Conservation (phyloP, 2,113 vertebrate genomes). For the Hirundichthys speculiger region DNA sequence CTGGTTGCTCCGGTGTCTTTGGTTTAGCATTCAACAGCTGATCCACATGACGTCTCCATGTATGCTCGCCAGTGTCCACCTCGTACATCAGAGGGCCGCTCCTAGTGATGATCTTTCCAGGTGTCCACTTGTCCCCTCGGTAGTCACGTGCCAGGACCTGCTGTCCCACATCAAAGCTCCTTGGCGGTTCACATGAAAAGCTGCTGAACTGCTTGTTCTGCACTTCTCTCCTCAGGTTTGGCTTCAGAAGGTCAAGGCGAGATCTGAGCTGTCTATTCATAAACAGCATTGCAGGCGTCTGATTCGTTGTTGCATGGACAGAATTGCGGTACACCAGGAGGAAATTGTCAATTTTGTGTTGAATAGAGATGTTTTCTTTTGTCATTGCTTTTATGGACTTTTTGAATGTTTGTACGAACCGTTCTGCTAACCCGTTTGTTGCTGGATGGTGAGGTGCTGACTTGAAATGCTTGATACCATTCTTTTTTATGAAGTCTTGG, state of each 20-base stretch:
- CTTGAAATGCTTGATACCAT: not conserved
- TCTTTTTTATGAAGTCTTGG: not conserved
- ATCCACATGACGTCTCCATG: too few species aligned
- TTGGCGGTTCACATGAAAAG: not conserved
- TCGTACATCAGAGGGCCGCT: too few species aligned
- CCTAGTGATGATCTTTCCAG: too few species aligned
- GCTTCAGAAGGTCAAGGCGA: too few species aligned
- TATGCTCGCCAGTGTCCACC: too few species aligned
- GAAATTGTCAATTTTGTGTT: not conserved
- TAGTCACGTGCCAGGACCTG: too few species aligned
- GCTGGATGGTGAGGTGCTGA: not conserved
- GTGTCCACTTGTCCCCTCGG: too few species aligned
- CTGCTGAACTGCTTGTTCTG: not conserved
- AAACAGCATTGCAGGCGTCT: too few species aligned
- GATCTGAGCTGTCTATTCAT: too few species aligned
- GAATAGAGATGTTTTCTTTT: not conserved
- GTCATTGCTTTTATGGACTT: not conserved
- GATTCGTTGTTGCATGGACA: not conserved
- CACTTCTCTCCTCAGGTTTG: too few species aligned
- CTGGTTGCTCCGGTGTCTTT: too few species aligned
- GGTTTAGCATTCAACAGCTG: slow-evolving; percentile 1
- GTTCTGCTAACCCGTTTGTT: not conserved
- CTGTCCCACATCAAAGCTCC: not conserved
- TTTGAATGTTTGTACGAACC: not conserved
- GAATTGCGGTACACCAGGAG: not conserved